Percentiles rank a stretch among this genome's conserved stretches.
Evolutionary conservation across 2,888 invertebrate genomes (phyloP).

Genomic region (Drosophila colorata): DNA sequence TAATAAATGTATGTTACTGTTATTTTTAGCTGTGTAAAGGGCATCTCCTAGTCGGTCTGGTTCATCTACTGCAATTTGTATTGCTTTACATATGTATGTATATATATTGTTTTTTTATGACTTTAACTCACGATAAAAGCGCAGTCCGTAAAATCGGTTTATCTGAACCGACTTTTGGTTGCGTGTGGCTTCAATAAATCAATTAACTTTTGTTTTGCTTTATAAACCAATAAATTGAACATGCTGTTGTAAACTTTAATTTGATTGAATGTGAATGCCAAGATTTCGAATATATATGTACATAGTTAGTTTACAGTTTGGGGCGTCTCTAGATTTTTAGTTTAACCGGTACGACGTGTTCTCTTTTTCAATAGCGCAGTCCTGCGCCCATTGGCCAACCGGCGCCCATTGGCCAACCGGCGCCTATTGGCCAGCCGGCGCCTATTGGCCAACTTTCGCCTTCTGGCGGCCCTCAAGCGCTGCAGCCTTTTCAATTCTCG

Average conservation of each 20-base stretch:
- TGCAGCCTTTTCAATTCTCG: background rate
- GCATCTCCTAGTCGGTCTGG: background rate
- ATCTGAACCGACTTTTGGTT: slow-evolving; percentile 4
- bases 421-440: background rate
- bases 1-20: too few species aligned
- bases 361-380: too few species aligned
- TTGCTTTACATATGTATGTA: too few species aligned
- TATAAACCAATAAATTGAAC: background rate
- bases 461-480: background rate
- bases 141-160: slow-evolving; percentile 6
- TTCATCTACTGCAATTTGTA: background rate
- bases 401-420: background rate
- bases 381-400: background rate
- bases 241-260: background rate
- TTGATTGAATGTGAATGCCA: background rate
- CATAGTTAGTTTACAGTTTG: background rate
- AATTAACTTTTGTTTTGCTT: background rate
- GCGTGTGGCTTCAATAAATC: background rate
- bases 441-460: too few species aligned
- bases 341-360: too few species aligned
- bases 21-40: background rate
- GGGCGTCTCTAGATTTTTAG: background rate
- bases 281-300: too few species aligned
- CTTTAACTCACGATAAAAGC: background rate
- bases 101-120: background rate